Conservation (phyloP, 2,797 vertebrate species). For the Vespertilio murinus region DNA sequence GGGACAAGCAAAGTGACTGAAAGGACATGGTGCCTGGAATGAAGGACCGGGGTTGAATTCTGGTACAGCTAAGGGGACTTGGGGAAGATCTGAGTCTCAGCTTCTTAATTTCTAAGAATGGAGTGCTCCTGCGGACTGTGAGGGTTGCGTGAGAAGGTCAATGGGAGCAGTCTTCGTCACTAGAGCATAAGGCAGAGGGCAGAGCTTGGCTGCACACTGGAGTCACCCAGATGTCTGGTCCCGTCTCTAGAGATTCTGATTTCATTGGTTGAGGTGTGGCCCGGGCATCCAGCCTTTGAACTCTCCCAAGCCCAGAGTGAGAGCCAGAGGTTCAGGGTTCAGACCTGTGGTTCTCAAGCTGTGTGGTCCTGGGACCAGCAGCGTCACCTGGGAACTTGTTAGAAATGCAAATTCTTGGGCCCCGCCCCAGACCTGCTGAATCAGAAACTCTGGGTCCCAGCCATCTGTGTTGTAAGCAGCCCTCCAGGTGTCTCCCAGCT, state of each 20-base stretch:
- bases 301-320: not conserved
- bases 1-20: not conserved
- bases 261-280: not conserved
- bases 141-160: not conserved
- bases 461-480: not conserved
- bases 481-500: not conserved
- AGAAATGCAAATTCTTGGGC: not conserved
- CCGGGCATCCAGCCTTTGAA: not conserved
- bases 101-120: not conserved
- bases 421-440: not conserved
- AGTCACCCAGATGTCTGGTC: too few species aligned
- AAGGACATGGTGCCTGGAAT: not conserved
- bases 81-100: not conserved
- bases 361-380: not conserved
- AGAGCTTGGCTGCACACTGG: rapidly evolving
- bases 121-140: not conserved
- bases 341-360: not conserved
- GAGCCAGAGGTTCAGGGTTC: not conserved
- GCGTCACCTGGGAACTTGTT: not conserved
- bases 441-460: not conserved
- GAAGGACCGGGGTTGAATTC: not conserved
- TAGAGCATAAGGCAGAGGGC: too few species aligned
- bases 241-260: not conserved
- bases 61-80: not conserved
- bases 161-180: not conserved